phyloP scores from a whole-genome alignment of 2,797 vertebrate genomes.

The Euthynnus affinis region DNA sequence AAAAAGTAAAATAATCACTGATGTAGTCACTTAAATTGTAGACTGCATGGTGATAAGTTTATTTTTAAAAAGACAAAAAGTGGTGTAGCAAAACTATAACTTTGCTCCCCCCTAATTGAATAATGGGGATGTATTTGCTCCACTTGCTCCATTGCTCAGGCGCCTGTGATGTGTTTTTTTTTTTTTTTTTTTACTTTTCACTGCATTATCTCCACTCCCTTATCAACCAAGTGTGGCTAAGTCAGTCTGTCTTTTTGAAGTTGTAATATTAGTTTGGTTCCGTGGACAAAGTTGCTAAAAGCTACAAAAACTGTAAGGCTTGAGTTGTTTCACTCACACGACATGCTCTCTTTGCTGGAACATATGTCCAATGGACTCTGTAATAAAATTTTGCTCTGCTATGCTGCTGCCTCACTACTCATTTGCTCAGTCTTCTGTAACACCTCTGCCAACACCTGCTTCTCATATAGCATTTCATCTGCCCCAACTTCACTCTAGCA shows the following conservation, averaged over 20 bases:
- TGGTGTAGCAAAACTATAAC: too few species aligned
- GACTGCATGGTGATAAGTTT: too few species aligned
- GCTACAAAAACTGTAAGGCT: not conserved
- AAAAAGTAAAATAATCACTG: too few species aligned
- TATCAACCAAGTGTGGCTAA: not conserved
- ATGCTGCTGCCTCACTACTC: not conserved
- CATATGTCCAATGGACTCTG: not conserved
- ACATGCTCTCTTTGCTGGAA: not conserved
- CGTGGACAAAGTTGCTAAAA: not conserved
- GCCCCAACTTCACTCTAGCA: not conserved
- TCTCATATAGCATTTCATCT: conserved; percentile 15
- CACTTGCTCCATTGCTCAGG: too few species aligned
- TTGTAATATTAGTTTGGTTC: too few species aligned
- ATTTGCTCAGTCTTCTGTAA: conserved; percentile 10
- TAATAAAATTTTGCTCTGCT: not conserved
- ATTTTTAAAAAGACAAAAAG: too few species aligned
- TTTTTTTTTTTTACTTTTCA: not conserved
- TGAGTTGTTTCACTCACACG: not conserved
- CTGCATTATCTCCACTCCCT: not conserved
- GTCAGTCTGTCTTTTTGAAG: not conserved
- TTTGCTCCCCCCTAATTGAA: too few species aligned
- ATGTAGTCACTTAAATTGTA: too few species aligned
- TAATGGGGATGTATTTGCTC: too few species aligned
- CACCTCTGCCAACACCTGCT: not conserved
- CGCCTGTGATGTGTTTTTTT: not conserved